Conservation (phyloP, 1,140 invertebrate species). For the Argopecten irradians region DNA sequence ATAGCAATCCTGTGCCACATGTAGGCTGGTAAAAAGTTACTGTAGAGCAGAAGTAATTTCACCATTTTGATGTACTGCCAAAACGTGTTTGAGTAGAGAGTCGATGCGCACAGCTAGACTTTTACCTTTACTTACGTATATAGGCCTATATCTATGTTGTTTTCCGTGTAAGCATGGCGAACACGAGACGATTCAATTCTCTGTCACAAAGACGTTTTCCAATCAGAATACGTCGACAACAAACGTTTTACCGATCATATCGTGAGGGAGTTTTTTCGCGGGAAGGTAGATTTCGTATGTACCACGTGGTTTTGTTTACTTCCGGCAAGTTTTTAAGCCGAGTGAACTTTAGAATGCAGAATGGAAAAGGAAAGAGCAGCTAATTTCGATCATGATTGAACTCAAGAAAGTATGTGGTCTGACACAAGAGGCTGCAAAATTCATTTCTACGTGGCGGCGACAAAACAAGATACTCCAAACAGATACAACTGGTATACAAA, state of each 20-base stretch:
- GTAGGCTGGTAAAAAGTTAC: too few species aligned
- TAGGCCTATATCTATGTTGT: too few species aligned
- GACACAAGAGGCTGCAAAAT: conserved; percentile 32
- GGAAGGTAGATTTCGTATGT: not conserved
- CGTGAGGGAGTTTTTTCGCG: not conserved
- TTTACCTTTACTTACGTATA: too few species aligned
- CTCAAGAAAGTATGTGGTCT: conserved; percentile 51
- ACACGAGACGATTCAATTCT: too few species aligned
- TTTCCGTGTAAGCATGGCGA: too few species aligned
- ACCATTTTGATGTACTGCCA: too few species aligned
- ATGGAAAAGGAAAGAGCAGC: not conserved
- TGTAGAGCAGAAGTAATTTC: too few species aligned
- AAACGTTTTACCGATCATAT: not conserved
- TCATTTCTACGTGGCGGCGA: conserved; percentile 43
- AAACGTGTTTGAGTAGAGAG: too few species aligned
- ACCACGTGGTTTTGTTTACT: conserved; percentile 22
- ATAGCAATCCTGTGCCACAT: too few species aligned
- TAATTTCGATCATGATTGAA: conserved; percentile 51
- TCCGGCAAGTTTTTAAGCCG: not conserved
- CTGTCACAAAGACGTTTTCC: not conserved
- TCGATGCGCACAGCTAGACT: too few species aligned
- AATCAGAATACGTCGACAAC: not conserved
- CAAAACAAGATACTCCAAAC: conserved; percentile 39
- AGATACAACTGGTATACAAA: conserved; percentile 32
- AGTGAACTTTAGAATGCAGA: not conserved